Base-by-base conservation (phyloP, 2,113 vertebrate genomes). In the Dryoscopus gambensis region DNA sequence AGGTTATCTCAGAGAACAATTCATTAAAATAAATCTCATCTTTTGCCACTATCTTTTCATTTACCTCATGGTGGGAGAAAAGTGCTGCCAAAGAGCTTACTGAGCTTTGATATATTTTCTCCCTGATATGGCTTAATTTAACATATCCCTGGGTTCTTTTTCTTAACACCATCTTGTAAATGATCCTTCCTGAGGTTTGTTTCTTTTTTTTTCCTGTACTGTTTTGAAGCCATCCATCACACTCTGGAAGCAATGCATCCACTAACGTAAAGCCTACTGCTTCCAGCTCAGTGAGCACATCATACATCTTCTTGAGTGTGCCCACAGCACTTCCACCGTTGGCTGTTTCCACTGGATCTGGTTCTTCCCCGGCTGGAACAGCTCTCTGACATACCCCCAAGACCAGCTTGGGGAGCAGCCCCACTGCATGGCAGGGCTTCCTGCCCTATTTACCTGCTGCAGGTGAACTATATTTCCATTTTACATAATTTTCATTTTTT, bases 61-160 rank as follows among this genome's bases (percentile, higher is more conserved):
- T 96, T 96, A 89, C 74, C 57, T 76, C 93, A 89, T 87, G 37
- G 42, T 65, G 93, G 37, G 84, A 95, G 46, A 91, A 89, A 84
- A 89, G 57, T 30, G n/a, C 33, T 92, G 42, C 71, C 77, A 83
- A 87, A 73, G 44, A 92, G 15, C 56, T 91, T 90, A 78, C 68
- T 68, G 60, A 91, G 49, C 19, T 68, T 90, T 93, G 44, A 79
- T 78, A 67, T 25, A 65, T 85, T 87, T 94, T 25, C n/a, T 91
- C 55, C 59, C 46, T 19, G 52, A 60, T 91, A 49, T 9, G n/a
- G 27, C 55, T 91, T 89, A 73, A 76, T 92, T 87, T 69, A 92
- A 94, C 56, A 67, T 27, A 85, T 40, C 35, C 55, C 44, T 88
- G 75, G n/a, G 18, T 44, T 74, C 55, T 80, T 76, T 85, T 86